Evolutionary conservation across 2,888 invertebrate species (phyloP).

Genomic region (Drosophila limbata): DNA sequence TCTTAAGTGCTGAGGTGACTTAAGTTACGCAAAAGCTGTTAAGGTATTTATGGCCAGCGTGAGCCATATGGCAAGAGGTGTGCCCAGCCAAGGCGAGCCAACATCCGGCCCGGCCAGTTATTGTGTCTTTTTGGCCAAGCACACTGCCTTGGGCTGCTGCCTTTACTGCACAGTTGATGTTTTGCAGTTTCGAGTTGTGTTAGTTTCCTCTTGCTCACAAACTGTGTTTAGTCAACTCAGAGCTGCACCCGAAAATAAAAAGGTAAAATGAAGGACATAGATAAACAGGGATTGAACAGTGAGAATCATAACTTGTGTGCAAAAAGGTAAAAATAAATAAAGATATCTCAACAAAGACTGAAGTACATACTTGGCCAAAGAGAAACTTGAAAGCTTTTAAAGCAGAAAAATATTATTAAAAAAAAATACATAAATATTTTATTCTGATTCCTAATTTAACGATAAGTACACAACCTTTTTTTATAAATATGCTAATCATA

Average conservation of each 20-base stretch:
- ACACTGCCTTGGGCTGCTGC: slow-evolving; percentile 13
- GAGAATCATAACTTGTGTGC: background rate
- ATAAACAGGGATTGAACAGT: slow-evolving; percentile 2
- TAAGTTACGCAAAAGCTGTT: slow-evolving; percentile 76
- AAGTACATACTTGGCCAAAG: too few relatives aligned
- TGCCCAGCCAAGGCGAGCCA: slow-evolving; percentile 44
- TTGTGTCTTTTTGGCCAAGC: slow-evolving; percentile 42
- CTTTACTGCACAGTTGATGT: slow-evolving; percentile 34
- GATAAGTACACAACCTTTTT: too few relatives aligned
- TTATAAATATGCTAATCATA: too few relatives aligned
- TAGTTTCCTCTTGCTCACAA: slow-evolving; percentile 42
- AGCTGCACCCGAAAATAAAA: background rate
- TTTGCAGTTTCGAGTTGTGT: slow-evolving; percentile 36
- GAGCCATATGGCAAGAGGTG: slow-evolving; percentile 25
- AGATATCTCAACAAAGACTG: background rate
- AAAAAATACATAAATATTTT: too few relatives aligned
- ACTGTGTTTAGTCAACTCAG: slow-evolving; percentile 28
- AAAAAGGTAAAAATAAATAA: background rate
- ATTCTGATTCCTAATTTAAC: too few relatives aligned
- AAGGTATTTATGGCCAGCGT: slow-evolving; percentile 72
- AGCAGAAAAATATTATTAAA: too few relatives aligned
- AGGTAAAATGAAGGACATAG: background rate
- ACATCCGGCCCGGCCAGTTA: slow-evolving; percentile 37
- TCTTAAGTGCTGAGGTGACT: slow-evolving; percentile 72
- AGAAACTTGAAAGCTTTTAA: too few relatives aligned